A percentile compares a stretch with the other conserved stretches of the same genome.
These are phyloP conservation scores for Xerus inauris DNA, from an alignment of 2,113 vertebrate species.

Conservation along the genomic window DNA sequence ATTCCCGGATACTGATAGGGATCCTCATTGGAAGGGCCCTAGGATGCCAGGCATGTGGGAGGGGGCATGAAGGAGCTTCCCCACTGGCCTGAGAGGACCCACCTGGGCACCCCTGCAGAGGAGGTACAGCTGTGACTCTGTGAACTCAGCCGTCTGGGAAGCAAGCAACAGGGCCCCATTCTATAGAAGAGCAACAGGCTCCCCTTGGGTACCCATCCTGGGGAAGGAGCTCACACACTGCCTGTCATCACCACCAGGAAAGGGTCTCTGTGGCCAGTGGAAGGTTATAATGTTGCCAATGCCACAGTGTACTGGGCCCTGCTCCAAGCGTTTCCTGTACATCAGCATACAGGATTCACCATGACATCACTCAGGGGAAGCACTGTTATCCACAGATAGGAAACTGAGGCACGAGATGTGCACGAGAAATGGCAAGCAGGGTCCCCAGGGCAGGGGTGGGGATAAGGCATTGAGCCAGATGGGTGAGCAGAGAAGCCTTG, in stretches of 20 bases:
- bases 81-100: neutral
- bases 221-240: neutral
- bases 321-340: neutral
- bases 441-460: neutral
- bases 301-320: too few species aligned
- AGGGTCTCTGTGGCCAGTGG: neutral
- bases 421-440: neutral
- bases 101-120: neutral
- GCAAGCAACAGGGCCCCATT: too few species aligned
- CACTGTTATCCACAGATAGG: neutral
- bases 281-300: neutral
- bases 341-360: neutral
- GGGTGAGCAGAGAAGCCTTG: neutral
- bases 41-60: accelerated
- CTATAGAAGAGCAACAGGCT: neutral
- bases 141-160: neutral
- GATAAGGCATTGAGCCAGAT: neutral
- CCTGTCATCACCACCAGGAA: neutral
- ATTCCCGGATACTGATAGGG: neutral
- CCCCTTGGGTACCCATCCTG: neutral
- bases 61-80: neutral
- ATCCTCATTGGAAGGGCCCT: accelerated
- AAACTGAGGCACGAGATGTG: neutral
- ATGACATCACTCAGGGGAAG: too few species aligned
- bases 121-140: accelerated